Conservation (phyloP, 1,140 invertebrate species). For the Drosophila melanogaster region Release_6_plus_ISO1_MT NT_033777.3:23382501-23383000, state of each 20-base stretch:
- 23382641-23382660: background rate
- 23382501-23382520: slow-evolving; percentile 97
- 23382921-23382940: slow-evolving; percentile 65
- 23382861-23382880: slow-evolving; percentile 64
- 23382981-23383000: slow-evolving; percentile 27
- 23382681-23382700: background rate
- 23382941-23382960: slow-evolving; percentile 40
- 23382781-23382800: slow-evolving; percentile 18
- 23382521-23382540: slow-evolving; percentile 94
- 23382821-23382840: slow-evolving; percentile 77
- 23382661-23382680: background rate
- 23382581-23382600: too few relatives aligned
- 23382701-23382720: slow-evolving; percentile 29
- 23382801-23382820: slow-evolving; percentile 57
- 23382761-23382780: slow-evolving; percentile 6
- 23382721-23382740: slow-evolving; percentile 57
- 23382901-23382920: slow-evolving; percentile 66
- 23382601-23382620: background rate
- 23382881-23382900: slow-evolving; percentile 47
- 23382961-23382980: slow-evolving; percentile 9
- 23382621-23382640: background rate
- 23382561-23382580: background rate
- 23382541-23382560: background rate
- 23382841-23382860: slow-evolving; percentile 78
- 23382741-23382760: slow-evolving; percentile 49